These are phyloP conservation scores for Alcedo atthis DNA, from an alignment of 2,797 vertebrate genomes.

Conservation along the genomic window DNA sequence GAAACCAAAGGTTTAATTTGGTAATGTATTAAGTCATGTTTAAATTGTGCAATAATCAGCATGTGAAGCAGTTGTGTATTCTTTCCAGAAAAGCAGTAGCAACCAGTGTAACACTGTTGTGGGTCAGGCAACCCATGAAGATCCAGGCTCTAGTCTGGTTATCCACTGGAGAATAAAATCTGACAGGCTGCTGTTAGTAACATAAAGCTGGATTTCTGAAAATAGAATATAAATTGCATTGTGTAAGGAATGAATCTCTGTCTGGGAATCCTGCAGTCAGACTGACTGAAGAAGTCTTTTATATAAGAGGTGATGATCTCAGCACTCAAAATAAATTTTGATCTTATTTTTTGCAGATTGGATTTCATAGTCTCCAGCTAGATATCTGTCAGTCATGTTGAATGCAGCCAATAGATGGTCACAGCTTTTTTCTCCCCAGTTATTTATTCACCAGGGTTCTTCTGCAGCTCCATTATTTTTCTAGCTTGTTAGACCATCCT, in stretches of 20 bases:
- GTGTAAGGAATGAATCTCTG: slow-evolving; percentile 53
- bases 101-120: not conserved
- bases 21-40: not conserved
- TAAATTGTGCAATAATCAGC: not conserved
- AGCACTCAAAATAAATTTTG: slow-evolving; percentile 62
- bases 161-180: not conserved
- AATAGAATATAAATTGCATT: slow-evolving; percentile 61
- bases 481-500: not conserved
- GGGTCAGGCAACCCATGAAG: not conserved
- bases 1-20: not conserved
- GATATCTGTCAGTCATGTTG: slow-evolving; percentile 17
- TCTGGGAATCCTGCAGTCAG: slow-evolving; percentile 57
- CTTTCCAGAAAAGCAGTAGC: slow-evolving; percentile 40
- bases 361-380: slow-evolving; percentile 39
- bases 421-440: not conserved
- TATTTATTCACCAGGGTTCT: slow-evolving; percentile 6
- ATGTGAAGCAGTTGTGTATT: slow-evolving; percentile 12
- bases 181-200: slow-evolving; percentile 18
- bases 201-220: slow-evolving; percentile 50
- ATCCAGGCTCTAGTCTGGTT: not conserved
- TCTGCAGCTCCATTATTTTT: not conserved
- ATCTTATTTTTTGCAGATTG: slow-evolving; percentile 52
- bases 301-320: slow-evolving; percentile 62
- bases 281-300: slow-evolving; percentile 54
- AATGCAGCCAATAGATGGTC: slow-evolving; percentile 24